Evolutionary conservation across 2,888 invertebrate genomes (phyloP).

Genomic region (Diadegma fenestrale): DNA sequence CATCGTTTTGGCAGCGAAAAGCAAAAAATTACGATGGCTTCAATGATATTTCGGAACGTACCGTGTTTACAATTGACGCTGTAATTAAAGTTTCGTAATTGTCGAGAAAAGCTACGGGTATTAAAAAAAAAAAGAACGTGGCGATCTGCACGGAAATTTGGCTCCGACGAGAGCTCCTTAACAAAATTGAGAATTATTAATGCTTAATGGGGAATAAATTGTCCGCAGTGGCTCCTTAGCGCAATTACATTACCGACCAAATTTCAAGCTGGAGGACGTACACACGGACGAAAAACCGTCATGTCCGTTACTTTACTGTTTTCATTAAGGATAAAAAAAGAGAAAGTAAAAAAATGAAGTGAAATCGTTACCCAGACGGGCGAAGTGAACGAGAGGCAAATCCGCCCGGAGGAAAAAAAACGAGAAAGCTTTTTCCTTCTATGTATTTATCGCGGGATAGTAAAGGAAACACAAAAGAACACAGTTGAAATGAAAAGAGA

Average conservation of each 20-base stretch:
- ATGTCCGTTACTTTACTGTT: conserved; percentile 30
- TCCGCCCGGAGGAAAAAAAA: conserved; percentile 32
- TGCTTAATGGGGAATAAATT: conserved; percentile 20
- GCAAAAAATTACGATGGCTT: not conserved
- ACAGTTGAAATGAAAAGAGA: not conserved
- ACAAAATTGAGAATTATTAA: conserved; percentile 3
- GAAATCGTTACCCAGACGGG: not conserved
- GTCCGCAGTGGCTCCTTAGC: conserved; percentile 7
- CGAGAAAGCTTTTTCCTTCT: not conserved
- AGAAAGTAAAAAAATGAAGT: conserved; percentile 14
- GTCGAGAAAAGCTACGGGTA: not conserved
- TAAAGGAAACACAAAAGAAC: conserved; percentile 4
- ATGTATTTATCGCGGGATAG: conserved; percentile 7
- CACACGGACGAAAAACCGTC: not conserved
- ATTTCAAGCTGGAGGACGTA: not conserved
- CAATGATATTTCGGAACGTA: not conserved
- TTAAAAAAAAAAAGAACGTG: not conserved
- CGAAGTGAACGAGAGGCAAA: conserved; percentile 32
- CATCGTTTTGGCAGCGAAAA: not conserved
- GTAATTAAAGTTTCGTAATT: not conserved
- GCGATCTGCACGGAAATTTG: not conserved
- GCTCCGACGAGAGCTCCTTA: not conserved
- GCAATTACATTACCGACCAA: conserved; percentile 26
- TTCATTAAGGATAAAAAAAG: conserved; percentile 31
- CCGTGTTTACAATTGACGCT: not conserved